Evolutionary conservation across 2,113 vertebrate genomes (phyloP).

Genomic region (Pseudopodoces humilis): DNA sequence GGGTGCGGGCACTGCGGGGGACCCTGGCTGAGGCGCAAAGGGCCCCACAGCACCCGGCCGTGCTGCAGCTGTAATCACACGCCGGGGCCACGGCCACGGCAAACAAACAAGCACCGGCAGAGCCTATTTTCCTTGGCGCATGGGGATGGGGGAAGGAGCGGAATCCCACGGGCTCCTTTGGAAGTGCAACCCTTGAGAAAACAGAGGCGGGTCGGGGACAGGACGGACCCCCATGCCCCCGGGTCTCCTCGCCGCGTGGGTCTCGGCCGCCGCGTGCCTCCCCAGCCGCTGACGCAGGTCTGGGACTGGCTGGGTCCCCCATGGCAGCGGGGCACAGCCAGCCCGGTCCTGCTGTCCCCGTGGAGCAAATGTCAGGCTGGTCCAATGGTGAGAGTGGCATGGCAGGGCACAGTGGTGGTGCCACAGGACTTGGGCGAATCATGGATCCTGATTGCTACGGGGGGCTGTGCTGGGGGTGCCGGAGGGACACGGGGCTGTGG

Average conservation of each 20-base stretch:
- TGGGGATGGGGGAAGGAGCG: background rate
- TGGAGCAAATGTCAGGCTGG: background rate
- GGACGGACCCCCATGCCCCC: accelerated
- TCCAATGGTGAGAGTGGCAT: background rate
- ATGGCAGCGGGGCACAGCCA: background rate
- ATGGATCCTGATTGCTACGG: no score
- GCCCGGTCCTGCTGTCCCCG: accelerated
- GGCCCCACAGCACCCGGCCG: background rate
- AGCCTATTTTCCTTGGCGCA: slow-evolving; percentile 58
- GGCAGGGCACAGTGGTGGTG: background rate
- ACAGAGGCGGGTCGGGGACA: background rate
- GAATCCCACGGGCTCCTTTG: slow-evolving; percentile 50
- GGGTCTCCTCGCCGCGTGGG: background rate
- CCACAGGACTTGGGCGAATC: background rate
- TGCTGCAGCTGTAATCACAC: slow-evolving; percentile 60
- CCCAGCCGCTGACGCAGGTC: background rate
- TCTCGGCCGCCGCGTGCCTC: accelerated
- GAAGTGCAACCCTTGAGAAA: slow-evolving; percentile 49
- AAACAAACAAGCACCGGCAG: slow-evolving; percentile 44
- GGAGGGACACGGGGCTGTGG: accelerated
- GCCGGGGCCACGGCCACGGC: background rate
- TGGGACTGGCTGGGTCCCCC: background rate
- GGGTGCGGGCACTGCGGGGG: background rate
- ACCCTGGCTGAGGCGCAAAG: background rate
- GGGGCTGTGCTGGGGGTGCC: background rate